These are phyloP conservation scores for Campopleginae sp. DNA, from an alignment of 2,888 invertebrate genomes.

Conservation along the genomic window DNA sequence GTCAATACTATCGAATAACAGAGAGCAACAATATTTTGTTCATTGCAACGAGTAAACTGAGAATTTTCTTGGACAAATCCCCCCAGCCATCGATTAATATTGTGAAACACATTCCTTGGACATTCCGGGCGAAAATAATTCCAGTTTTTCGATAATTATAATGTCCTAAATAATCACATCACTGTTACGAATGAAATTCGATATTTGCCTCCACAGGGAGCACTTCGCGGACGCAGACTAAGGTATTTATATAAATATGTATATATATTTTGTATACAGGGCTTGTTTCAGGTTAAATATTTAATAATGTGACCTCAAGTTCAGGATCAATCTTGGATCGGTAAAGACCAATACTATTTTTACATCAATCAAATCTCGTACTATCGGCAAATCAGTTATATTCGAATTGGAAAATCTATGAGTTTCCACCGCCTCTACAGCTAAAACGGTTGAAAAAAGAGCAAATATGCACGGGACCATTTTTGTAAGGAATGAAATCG, in stretches of 20 bases:
- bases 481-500: neutral
- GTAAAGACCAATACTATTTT: neutral
- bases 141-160: neutral
- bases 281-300: slow-evolving; percentile 2
- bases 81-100: neutral
- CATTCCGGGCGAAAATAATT: neutral
- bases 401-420: neutral
- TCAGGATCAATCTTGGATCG: neutral
- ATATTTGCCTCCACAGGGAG: slow-evolving; percentile 16
- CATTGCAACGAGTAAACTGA: neutral
- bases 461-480: neutral
- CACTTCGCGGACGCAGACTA: slow-evolving; percentile 39
- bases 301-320: neutral
- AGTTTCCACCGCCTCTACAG: neutral
- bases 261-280: slow-evolving; percentile 13
- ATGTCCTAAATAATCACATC: slow-evolving; percentile 19
- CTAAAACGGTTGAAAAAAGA: neutral
- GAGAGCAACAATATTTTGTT: slow-evolving; percentile 8
- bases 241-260: slow-evolving; percentile 28
- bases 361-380: neutral
- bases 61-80: neutral
- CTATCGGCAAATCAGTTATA: neutral
- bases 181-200: slow-evolving; percentile 23
- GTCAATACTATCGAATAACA: neutral
- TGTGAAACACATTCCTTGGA: neutral